These are phyloP conservation scores for Chanos chanos DNA, from an alignment of 2,797 vertebrate genomes.

Conservation along the genomic window DNA sequence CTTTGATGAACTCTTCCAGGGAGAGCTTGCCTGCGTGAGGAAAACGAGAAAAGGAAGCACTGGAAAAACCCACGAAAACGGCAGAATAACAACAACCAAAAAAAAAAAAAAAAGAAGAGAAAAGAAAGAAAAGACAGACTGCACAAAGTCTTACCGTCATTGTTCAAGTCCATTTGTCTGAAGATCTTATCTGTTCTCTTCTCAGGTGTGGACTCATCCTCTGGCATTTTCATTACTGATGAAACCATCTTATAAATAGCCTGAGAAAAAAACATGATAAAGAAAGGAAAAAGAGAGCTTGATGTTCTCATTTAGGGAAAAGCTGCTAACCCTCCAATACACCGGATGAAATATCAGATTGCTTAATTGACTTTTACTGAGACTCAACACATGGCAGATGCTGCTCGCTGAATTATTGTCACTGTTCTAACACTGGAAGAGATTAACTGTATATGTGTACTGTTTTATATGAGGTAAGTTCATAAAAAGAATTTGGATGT, in stretches of 20 bases:
- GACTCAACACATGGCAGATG: too few relatives aligned
- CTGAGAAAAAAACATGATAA: conserved; percentile 57
- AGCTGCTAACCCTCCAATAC: not conserved
- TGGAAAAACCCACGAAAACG: too few relatives aligned
- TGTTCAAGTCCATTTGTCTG: conserved; percentile 99
- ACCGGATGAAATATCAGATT: too few relatives aligned
- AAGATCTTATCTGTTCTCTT: conserved; percentile 99
- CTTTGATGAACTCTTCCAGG: conserved; percentile 97
- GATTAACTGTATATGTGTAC: too few relatives aligned
- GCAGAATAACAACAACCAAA: not conserved
- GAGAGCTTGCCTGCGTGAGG: conserved; percentile 84
- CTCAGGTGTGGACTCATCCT: conserved; percentile 97
- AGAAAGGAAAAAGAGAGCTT: conserved; percentile 7
- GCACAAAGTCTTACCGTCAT: conserved; percentile 82
- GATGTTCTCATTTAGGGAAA: conserved; percentile 9
- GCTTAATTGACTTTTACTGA: too few relatives aligned
- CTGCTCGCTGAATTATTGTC: too few relatives aligned
- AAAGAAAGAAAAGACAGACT: not conserved
- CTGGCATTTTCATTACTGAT: conserved; percentile 99
- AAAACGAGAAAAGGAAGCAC: not conserved
- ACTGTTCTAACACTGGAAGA: too few relatives aligned
- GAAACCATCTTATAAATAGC: conserved; percentile 99
- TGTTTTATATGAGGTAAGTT: too few relatives aligned
- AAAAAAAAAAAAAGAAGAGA: not conserved
- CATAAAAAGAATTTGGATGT: too few relatives aligned